Conservation (phyloP, 2,797 vertebrate species). For the Lemur catta region DNA sequence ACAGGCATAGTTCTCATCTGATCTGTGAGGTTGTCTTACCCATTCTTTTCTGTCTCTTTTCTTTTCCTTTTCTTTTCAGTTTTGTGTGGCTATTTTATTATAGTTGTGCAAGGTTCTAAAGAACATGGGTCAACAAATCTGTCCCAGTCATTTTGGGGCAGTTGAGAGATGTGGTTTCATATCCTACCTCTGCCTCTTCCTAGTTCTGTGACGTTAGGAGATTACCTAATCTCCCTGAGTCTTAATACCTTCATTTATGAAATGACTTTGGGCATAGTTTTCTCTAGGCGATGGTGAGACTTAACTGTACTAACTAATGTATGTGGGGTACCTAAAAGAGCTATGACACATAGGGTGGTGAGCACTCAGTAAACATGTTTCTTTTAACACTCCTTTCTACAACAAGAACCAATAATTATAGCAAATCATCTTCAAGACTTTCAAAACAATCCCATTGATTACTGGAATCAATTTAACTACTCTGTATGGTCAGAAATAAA, state of each 20-base stretch:
- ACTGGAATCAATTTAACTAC: constrained; percentile 23
- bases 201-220: neutral
- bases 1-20: neutral
- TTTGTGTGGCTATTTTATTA: neutral
- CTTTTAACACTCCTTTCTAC: neutral
- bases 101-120: neutral
- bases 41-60: neutral
- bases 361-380: neutral
- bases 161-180: neutral
- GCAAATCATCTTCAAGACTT: constrained; percentile 23
- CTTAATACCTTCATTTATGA: neutral
- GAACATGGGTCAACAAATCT: neutral
- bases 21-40: neutral
- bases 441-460: constrained; percentile 27
- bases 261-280: neutral
- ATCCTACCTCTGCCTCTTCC: neutral
- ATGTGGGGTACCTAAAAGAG: neutral
- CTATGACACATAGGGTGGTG: neutral
- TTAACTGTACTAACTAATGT: neutral
- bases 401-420: neutral
- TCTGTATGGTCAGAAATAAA: constrained; percentile 27
- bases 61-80: neutral
- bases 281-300: neutral
- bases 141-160: neutral
- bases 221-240: neutral